Evolutionary conservation across 2,888 invertebrate genomes (phyloP), one percentile per base, ranked within the genome.

Genomic region (Callyntrura guangdongensis): DNA sequence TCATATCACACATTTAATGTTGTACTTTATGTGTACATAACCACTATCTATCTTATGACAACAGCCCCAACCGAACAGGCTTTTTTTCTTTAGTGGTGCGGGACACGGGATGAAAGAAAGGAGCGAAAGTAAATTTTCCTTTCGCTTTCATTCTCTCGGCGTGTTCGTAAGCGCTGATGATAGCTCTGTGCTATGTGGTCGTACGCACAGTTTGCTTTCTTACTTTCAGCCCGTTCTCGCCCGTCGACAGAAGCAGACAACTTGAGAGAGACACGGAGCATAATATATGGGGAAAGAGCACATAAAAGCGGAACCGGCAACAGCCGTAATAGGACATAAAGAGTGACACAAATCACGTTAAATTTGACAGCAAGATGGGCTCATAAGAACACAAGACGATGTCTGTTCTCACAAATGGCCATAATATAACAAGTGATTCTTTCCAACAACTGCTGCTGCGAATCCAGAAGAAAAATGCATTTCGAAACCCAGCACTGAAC

Each of bases 321-420:
- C 79, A 90, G 87, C 90, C 84, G 90, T 84, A 83, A 87, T 83
- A 88, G 92, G 90, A 90, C 92, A 92, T 92, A 90, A 91, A 89
- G 84, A 84, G 90, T 92, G 92, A 92, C 92, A 92, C 92, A 92
- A 92, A 92, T 92, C 92, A 92, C 90, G 90, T 88, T 90, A 90
- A 90, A 92, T 92, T 92, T 92, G 92, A 92, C 92, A 87, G 86
- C 84, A 81, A 86, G 61, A 89, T 86, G 79, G 86, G 86, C 86
- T 61, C 74, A 86, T 86, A 61, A 74, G 67, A 86, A 47, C 56
- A 86, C 49, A 59, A 86, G 86, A 86, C 72, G 59, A 86, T 72
- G 61, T 47, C 17, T 74, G 74, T 83, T 86, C 74, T 45, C 59
- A 45, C n/a, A 72, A 86, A 86, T 79, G 86, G 79, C 20, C 61